A percentile compares a stretch with the other conserved stretches of the same genome.
These are phyloP conservation scores for Andrena camellia DNA, from an alignment of 2,888 invertebrate genomes.

Conservation along the genomic window DNA sequence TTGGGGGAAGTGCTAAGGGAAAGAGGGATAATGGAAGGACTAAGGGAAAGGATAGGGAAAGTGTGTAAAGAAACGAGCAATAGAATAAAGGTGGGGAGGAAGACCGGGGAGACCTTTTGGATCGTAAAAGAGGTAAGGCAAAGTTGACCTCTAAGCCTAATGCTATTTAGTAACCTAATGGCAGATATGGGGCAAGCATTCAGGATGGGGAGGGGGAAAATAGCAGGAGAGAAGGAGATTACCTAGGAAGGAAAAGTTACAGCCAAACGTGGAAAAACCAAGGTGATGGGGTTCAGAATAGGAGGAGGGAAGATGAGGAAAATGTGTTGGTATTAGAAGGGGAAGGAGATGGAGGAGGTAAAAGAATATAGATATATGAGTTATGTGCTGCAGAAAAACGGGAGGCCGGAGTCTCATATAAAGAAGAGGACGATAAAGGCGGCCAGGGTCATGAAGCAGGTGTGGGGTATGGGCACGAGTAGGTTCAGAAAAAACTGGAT, in stretches of 20 bases:
- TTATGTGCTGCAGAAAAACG: background rate
- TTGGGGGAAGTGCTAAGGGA: background rate
- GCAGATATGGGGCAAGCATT: background rate
- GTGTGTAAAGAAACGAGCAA: background rate
- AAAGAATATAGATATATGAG: background rate
- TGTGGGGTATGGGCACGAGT: too few relatives aligned
- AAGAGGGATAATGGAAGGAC: constrained; percentile 14
- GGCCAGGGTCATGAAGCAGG: too few relatives aligned
- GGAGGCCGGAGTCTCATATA: background rate
- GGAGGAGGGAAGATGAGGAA: constrained; percentile 1
- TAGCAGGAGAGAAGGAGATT: background rate
- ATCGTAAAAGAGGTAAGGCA: background rate
- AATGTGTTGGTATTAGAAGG: background rate
- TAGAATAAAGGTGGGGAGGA: background rate
- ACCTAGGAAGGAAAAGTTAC: background rate
- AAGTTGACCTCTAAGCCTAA: background rate
- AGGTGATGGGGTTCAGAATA: constrained; percentile 1
- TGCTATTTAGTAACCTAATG: background rate
- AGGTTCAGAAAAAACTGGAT: too few relatives aligned
- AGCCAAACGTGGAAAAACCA: background rate
- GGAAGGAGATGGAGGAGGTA: background rate
- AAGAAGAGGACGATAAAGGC: too few relatives aligned
- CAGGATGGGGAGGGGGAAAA: background rate
- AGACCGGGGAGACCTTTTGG: background rate
- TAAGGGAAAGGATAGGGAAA: background rate